Conservation (phyloP, 2,797 vertebrate species). For the Pygocentrus nattereri region DNA sequence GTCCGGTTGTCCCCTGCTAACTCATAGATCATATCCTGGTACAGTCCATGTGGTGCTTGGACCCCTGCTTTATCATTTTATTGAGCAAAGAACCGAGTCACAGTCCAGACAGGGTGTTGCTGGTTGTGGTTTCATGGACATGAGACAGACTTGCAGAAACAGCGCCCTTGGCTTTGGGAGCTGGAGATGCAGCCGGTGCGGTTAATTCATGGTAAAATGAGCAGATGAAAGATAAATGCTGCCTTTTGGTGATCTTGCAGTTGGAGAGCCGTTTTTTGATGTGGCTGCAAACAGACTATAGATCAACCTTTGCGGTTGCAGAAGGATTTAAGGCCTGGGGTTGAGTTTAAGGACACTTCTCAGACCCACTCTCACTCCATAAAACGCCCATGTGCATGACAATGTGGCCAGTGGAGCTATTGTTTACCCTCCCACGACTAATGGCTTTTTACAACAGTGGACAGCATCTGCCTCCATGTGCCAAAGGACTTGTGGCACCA, state of each 20-base stretch:
- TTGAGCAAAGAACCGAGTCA: neutral
- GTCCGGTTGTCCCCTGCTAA: too few relatives aligned
- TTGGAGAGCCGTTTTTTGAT: neutral
- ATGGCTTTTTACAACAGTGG: constrained; percentile 48
- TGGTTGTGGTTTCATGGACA: neutral
- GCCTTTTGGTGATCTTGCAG: neutral
- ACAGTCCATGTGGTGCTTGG: neutral
- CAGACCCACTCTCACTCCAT: constrained; percentile 23
- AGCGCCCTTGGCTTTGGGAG: neutral
- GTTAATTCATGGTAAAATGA: constrained; percentile 10
- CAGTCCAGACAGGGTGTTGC: constrained; percentile 12
- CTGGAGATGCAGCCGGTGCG: neutral
- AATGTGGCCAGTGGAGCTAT: constrained; percentile 29
- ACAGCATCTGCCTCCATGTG: constrained; percentile 62
- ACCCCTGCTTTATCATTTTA: constrained; percentile 17
- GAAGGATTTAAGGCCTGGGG: neutral
- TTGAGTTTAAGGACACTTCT: constrained; percentile 15
- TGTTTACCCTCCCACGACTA: constrained; percentile 46
- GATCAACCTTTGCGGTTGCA: neutral
- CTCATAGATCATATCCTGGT: too few relatives aligned
- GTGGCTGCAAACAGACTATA: neutral
- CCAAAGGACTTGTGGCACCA: constrained; percentile 65
- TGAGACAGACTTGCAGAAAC: neutral
- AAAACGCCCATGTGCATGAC: constrained; percentile 3
- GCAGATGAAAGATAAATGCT: neutral